Conservation (phyloP, 2,888 invertebrate species). For the Eudasyphora cyanicolor region DNA sequence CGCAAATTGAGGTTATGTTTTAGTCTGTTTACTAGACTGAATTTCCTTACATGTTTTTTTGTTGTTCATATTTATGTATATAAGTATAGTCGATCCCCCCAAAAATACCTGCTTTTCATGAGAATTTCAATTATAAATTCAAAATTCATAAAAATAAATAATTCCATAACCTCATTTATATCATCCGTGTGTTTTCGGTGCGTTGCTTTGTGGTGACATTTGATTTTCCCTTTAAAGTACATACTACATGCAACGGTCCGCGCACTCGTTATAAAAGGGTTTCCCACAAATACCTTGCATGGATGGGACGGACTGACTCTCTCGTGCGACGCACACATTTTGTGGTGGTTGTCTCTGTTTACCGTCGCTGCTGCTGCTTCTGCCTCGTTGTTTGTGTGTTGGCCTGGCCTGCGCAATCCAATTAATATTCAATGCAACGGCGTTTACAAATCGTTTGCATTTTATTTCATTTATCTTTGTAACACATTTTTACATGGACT, state of each 20-base stretch:
- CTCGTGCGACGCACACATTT: background rate
- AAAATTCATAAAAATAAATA: no score
- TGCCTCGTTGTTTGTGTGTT: background rate
- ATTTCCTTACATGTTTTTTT: no score
- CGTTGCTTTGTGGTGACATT: background rate
- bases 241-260: no score
- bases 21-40: no score
- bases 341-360: background rate
- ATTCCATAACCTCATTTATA: background rate
- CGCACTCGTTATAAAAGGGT: no score
- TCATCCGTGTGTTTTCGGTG: background rate
- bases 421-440: slow-evolving; percentile 59
- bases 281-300: background rate
- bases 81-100: no score
- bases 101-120: no score
- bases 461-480: slow-evolving; percentile 20
- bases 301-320: no score
- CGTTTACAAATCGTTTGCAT: slow-evolving; percentile 43
- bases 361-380: background rate
- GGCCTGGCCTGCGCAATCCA: slow-evolving; percentile 53
- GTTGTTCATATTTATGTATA: no score
- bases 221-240: background rate
- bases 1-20: no score
- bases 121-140: no score
- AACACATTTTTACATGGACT: slow-evolving; percentile 16